Evolutionary conservation across 2,797 vertebrate species (phyloP).

Genomic region (Pseudocheirus occidentalis): DNA sequence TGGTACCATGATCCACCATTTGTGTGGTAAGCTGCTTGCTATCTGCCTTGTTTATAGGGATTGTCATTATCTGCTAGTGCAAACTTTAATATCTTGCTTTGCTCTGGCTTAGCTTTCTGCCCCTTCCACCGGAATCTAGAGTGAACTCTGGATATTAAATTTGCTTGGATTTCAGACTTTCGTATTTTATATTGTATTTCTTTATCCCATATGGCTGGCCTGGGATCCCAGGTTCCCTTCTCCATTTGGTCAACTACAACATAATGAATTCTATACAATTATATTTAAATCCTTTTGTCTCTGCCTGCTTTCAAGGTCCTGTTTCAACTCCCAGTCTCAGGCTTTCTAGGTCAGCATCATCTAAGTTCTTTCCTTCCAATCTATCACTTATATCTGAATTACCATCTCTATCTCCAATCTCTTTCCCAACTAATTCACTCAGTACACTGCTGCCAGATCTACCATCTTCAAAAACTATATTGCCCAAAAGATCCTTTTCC

Average conservation of each 20-base stretch:
- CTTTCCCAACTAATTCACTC: background rate
- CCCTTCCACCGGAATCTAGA: background rate
- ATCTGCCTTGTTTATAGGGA: background rate
- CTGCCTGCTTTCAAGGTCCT: background rate
- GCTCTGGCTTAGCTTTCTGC: background rate
- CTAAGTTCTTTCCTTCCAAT: background rate
- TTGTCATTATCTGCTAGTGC: background rate
- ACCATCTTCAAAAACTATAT: background rate
- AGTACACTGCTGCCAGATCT: background rate
- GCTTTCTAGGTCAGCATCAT: background rate
- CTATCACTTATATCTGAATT: background rate
- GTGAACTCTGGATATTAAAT: background rate
- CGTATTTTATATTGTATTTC: background rate
- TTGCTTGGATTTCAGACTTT: background rate
- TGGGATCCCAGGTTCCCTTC: background rate
- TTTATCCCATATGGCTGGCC: background rate
- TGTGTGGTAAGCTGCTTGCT: background rate
- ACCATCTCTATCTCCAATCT: background rate
- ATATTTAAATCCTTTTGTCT: background rate
- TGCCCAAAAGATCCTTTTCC: background rate
- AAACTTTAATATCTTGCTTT: background rate
- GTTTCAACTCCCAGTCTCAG: background rate
- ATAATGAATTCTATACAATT: background rate
- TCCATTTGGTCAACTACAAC: background rate
- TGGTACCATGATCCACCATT: background rate